These are phyloP conservation scores for Embiotoca jacksoni DNA, from an alignment of 2,113 vertebrate species.

Conservation along the genomic window DNA sequence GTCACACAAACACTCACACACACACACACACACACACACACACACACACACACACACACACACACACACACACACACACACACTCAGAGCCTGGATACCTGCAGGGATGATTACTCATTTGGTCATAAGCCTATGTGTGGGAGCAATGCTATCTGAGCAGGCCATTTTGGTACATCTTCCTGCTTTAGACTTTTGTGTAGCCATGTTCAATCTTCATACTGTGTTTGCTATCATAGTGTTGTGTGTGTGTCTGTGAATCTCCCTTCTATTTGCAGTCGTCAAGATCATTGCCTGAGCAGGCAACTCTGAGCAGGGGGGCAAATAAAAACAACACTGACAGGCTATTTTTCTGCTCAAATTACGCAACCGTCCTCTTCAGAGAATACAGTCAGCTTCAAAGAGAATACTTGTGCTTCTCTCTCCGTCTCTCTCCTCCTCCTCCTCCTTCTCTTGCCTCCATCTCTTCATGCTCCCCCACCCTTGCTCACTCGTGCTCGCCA, in stretches of 20 bases:
- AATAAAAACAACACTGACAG: conserved; percentile 33
- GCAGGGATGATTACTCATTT: conserved; percentile 71
- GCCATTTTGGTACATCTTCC: conserved; percentile 41
- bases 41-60: not conserved
- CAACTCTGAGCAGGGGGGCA: conserved; percentile 16
- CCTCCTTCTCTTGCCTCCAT: not conserved
- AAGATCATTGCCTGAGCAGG: conserved; percentile 16
- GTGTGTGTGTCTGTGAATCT: conserved; percentile 12
- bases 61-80: conserved; percentile 31
- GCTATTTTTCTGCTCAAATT: conserved; percentile 61
- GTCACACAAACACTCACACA: conserved; percentile 16
- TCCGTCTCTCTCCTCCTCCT: conserved; percentile 31
- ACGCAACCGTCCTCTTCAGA: conserved; percentile 70
- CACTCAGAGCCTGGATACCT: conserved; percentile 53
- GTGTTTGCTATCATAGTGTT: not conserved
- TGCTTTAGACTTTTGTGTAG: conserved; percentile 17
- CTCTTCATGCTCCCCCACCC: not conserved
- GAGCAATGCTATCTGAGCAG: conserved; percentile 43
- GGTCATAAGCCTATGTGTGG: conserved; percentile 58
- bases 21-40: conserved; percentile 16
- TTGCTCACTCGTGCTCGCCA: not conserved
- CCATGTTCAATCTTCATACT: not conserved
- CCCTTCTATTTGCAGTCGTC: conserved; percentile 17
- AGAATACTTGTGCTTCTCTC: conserved; percentile 59
- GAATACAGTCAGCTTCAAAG: conserved; percentile 74